Evolutionary conservation across 2,113 vertebrate species (phyloP), one percentile per base, ranked within the genome.

Genomic region (Osmerus eperlanus): DNA sequence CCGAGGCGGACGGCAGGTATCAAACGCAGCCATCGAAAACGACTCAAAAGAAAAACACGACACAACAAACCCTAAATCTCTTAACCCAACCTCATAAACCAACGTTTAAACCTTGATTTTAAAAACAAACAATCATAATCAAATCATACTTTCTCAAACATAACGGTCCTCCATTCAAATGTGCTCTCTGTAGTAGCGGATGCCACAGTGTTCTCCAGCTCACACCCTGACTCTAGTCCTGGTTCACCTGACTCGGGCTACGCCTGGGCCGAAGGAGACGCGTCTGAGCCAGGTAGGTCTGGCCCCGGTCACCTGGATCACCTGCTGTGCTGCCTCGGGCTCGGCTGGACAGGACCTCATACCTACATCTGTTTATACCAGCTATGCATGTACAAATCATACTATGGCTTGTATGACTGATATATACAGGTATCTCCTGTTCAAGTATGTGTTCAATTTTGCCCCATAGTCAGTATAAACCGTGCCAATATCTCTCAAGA

Each of bases 1-100:
- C 85, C 82, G 25, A 88, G 92, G 68, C 87, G 83, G 74, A 83
- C 91, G 70, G 74, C 92, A 93, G 93, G 93, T 94, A 93, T 70
- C 64, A 70, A 47, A 76, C 11, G 41, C 41, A 74, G 28, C 3
- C 3, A 3, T 63, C 14, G 8, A 47, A 47, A 47, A 47, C 41
- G 41, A 47, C 41, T 36, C 41, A 12, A 47, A 47, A 8, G 9
- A n/a, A 67, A 69, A 61, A 28, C 19, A n/a, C 61, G 3, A 15
- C 54, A 56, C 54, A n/a, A 18, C 18, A 1, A 15, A 32, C 29
- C 61, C 32, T 32, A 32, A 64, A 18, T 5, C 65, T 54, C 36
- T 68, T 28, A 56, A n/a, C 7, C 55, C 15, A 55, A 3, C 65
- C 19, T 67, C 41, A 25, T 67, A 52, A 23, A 52, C 21, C 64